Evolutionary conservation across 2,797 vertebrate species (phyloP).

Genomic region (Scolopax rusticola): DNA sequence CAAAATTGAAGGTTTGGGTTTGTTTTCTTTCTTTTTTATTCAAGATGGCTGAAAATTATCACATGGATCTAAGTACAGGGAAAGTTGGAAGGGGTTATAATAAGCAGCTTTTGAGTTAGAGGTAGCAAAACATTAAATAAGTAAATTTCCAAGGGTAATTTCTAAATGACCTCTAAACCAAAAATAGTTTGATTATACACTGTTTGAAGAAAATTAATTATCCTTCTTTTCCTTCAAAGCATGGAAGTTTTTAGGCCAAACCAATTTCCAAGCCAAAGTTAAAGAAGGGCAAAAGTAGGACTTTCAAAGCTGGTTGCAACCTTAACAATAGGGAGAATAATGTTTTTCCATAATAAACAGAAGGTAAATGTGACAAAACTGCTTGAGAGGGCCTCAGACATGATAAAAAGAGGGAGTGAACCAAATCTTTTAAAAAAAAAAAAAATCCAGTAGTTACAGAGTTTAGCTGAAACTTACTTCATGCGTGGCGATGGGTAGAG

Average conservation of each 20-base stretch:
- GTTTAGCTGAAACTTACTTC: neutral
- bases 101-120: slow-evolving; percentile 42
- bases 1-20: neutral
- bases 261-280: slow-evolving; percentile 50
- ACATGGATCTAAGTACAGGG: neutral
- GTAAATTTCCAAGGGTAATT: slow-evolving; percentile 42
- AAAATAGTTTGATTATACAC: slow-evolving; percentile 59
- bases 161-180: slow-evolving; percentile 63
- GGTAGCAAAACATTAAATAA: slow-evolving; percentile 48
- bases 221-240: slow-evolving; percentile 61
- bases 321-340: neutral
- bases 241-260: slow-evolving; percentile 64
- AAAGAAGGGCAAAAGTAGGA: slow-evolving; percentile 56
- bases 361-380: slow-evolving; percentile 35
- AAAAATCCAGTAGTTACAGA: neutral
- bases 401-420: neutral
- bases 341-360: slow-evolving; percentile 42
- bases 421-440: neutral
- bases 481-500: neutral
- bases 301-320: slow-evolving; percentile 41
- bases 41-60: neutral
- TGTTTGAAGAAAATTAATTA: slow-evolving; percentile 74
- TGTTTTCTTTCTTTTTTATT: neutral
- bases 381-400: neutral
- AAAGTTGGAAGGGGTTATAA: slow-evolving; percentile 23